These are phyloP conservation scores for Lapara coniferarum DNA, from an alignment of 2,888 invertebrate species.

Conservation along the genomic window DNA sequence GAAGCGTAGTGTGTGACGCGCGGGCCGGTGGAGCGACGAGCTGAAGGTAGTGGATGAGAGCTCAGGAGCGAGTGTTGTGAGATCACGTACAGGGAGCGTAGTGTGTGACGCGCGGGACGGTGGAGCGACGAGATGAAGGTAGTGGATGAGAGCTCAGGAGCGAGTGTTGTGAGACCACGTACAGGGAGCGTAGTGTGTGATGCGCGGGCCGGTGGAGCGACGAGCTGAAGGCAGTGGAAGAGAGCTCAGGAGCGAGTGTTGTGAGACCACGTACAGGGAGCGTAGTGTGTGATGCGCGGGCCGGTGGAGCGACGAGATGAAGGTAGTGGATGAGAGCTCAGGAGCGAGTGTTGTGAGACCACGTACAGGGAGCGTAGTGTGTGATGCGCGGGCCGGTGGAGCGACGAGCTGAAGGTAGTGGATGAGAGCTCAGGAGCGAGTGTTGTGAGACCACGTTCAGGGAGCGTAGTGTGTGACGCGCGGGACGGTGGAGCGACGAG, in stretches of 20 bases:
- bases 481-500: neutral
- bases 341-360: too few relatives aligned
- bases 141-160: too few relatives aligned
- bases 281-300: neutral
- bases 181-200: conserved; percentile 5
- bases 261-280: neutral
- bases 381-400: conserved; percentile 6
- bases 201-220: conserved; percentile 7
- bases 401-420: conserved; percentile 3
- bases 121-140: too few relatives aligned
- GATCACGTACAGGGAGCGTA: too few relatives aligned
- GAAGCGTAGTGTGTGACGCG: neutral
- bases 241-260: neutral
- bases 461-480: neutral
- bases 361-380: conserved; percentile 10
- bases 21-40: neutral
- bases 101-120: too few relatives aligned
- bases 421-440: conserved; percentile 6
- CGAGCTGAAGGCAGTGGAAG: neutral
- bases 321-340: neutral
- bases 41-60: conserved; percentile 1
- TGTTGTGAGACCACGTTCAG: neutral
- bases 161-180: conserved; percentile 15
- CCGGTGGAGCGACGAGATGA: neutral
- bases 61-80: conserved; percentile 12